Percentiles rank a stretch among this genome's conserved stretches.
phyloP scores from a whole-genome alignment of 2,113 vertebrate species.

The Lamprotornis superbus region DNA sequence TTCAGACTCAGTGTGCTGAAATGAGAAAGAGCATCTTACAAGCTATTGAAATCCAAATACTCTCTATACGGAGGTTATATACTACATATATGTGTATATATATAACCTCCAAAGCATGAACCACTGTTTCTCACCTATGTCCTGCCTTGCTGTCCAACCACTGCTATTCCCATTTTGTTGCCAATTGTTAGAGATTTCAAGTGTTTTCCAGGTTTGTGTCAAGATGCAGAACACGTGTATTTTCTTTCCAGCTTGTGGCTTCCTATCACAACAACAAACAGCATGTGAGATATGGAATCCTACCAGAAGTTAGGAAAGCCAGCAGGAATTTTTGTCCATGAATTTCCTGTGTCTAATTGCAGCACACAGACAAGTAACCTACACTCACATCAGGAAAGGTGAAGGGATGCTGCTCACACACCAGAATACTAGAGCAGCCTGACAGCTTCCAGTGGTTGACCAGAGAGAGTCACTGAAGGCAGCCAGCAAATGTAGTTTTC shows the following conservation, averaged over 20 bases:
- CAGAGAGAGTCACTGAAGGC: not conserved
- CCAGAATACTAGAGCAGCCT: not conserved
- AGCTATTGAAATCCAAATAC: not conserved
- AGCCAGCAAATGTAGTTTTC: not conserved
- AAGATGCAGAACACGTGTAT: not conserved
- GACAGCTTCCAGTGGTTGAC: not conserved
- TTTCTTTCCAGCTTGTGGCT: not conserved
- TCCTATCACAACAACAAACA: not conserved
- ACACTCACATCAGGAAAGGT: not conserved
- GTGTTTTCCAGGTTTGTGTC: not conserved
- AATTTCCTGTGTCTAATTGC: not conserved
- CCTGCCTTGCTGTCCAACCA: not conserved
- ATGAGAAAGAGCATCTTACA: not conserved
- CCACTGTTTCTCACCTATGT: not conserved
- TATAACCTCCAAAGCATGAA: not conserved
- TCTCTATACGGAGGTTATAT: not conserved
- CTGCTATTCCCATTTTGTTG: not conserved
- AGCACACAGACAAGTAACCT: not conserved
- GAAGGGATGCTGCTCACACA: not conserved
- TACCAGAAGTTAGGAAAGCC: not conserved
- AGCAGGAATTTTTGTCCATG: not conserved
- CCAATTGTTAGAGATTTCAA: not conserved
- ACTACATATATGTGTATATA: not conserved
- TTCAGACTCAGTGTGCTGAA: not conserved
- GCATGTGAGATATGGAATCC: fast-evolving